phyloP scores from a whole-genome alignment of 2,888 invertebrate genomes.

The Pyrrhosoma nymphula region DNA sequence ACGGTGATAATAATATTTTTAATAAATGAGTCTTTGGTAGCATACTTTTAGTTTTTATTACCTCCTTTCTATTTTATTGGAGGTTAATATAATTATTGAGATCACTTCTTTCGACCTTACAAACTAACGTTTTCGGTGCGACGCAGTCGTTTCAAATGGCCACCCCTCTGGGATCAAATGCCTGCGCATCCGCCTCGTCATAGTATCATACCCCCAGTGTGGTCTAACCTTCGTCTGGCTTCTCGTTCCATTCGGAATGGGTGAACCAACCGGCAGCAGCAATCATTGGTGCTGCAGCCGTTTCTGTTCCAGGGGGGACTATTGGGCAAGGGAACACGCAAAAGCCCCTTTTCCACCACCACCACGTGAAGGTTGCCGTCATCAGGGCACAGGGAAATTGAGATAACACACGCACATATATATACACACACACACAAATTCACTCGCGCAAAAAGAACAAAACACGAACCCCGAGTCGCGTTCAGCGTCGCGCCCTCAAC shows the following conservation, averaged over 20 bases:
- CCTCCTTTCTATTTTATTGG: background rate
- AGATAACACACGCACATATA: background rate
- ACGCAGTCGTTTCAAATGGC: background rate
- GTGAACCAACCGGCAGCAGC: background rate
- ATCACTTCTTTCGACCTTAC: background rate
- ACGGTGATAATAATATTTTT: no score
- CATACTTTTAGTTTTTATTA: no score
- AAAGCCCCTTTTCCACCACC: background rate
- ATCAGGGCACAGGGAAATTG: background rate
- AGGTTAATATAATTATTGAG: background rate
- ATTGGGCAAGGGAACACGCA: background rate
- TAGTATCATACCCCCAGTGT: background rate
- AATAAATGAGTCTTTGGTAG: no score
- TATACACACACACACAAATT: background rate
- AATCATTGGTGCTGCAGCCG: background rate
- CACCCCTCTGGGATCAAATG: background rate
- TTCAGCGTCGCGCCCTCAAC: background rate
- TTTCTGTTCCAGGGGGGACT: background rate
- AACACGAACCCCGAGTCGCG: background rate
- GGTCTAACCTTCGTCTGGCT: background rate
- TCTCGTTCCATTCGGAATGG: background rate
- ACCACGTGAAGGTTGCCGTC: conserved; percentile 5
- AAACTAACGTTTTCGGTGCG: background rate
- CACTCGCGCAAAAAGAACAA: background rate
- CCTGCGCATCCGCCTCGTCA: background rate